Evolutionary conservation across 1,140 invertebrate species (phyloP), one percentile per base, ranked within the genome.

Genomic region (Tetramorium simillimum): DNA sequence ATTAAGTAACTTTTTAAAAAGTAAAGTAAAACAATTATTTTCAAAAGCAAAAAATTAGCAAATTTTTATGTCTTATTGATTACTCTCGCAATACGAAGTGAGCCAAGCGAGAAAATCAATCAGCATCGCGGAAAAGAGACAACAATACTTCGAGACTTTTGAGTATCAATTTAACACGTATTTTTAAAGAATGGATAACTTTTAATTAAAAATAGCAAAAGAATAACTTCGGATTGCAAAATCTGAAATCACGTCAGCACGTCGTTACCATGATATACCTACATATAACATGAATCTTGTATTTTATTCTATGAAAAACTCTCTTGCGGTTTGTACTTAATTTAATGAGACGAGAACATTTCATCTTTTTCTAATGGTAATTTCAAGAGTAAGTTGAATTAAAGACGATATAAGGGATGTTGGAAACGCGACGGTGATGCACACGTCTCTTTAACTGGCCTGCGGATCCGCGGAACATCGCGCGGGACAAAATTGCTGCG

Each of bases 381-480:
- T 33, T 43, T 33, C 33, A 16, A 18, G 63, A 82, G 24, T 40
- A 33, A 43, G 40, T 51, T 51, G 37, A 85, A 7, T 76, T 53
- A 16, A 43, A 40, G 10, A 46, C 69, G 40, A n/a, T 46, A 46
- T 40, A 53, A 6, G 28, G 1, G 37, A 6, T 72, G 21, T 75
- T 56, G 60, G 28, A 33, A 65, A 56, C 53, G 37, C 12, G n/a
- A 28, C 33, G 77, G 14, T n/a, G 62, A 69, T 43, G 62, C 65
- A 58, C 37, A 40, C 24, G 49, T 82, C 78, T 18, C 49, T 70
- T 70, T 43, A 72, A 82, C 49, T 40, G 37, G n/a, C 21, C 16
- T 40, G n/a, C 37, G 65, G 65, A 81, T 81, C 62, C 56, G 67
- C 77, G 85, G 85, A 46, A 51, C 86, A 49, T 37, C 72, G 60